Conservation (phyloP, 2,888 invertebrate species). For the Salpingus planirostris region DNA sequence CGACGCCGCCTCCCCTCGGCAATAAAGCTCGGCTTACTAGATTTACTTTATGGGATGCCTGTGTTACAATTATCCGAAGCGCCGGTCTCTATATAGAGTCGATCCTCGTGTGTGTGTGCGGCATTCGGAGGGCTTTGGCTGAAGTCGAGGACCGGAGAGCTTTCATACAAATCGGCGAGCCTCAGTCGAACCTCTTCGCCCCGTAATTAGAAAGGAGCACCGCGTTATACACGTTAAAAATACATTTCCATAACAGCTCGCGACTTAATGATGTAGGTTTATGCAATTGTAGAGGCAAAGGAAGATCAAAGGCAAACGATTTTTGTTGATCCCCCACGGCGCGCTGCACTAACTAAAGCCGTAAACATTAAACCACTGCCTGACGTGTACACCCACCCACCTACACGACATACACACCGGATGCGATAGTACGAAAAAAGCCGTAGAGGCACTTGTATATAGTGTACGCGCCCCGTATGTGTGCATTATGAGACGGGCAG, state of each 20-base stretch:
- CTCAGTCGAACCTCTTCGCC: not conserved
- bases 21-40: constrained; percentile 9
- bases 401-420: no score
- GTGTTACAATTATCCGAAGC: constrained; percentile 11
- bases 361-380: constrained; percentile 1
- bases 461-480: no score
- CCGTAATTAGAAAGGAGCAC: not conserved
- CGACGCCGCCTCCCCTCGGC: constrained; percentile 1
- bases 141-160: not conserved
- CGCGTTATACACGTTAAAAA: constrained; percentile 3
- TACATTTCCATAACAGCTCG: constrained; percentile 19
- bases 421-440: no score
- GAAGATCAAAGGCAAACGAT: constrained; percentile 11
- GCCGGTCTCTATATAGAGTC: not conserved
- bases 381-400: no score
- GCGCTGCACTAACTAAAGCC: not conserved
- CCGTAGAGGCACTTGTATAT: no score
- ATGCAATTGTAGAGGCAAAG: constrained; percentile 16
- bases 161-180: not conserved
- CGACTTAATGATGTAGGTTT: constrained; percentile 21
- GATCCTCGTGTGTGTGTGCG: not conserved
- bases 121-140: not conserved
- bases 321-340: constrained; percentile 1
- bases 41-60: constrained; percentile 13
- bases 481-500: no score